phyloP scores from a whole-genome alignment of 1,140 invertebrate species.

The Solenopsis fugax region DNA sequence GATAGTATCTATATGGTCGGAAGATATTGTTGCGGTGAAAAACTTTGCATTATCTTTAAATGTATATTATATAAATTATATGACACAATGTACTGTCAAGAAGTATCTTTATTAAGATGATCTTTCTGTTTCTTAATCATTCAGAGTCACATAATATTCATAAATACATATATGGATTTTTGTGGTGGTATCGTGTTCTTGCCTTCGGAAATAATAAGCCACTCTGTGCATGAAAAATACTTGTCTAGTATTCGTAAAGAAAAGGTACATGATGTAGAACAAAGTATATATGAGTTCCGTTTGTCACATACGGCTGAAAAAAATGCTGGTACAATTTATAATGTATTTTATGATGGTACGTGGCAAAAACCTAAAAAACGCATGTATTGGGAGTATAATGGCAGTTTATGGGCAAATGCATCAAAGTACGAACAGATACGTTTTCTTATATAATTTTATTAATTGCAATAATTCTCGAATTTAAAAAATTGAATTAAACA shows the following conservation, averaged over 20 bases:
- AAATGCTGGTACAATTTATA: not conserved
- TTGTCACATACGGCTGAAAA: not conserved
- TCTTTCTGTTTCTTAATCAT: not conserved
- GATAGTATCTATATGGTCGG: slow-evolving; percentile 30
- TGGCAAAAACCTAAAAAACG: slow-evolving; percentile 12
- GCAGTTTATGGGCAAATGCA: not conserved
- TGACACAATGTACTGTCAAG: not conserved
- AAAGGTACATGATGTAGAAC: not conserved
- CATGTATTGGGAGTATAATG: not conserved
- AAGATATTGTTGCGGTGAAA: slow-evolving; percentile 7
- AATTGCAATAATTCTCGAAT: not conserved
- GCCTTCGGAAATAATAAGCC: not conserved
- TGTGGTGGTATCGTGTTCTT: not conserved
- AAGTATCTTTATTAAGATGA: not conserved
- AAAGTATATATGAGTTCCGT: not conserved
- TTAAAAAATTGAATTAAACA: not conserved
- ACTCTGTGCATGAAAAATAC: not conserved
- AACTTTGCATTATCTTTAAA: not conserved
- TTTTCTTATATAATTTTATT: slow-evolving; percentile 11
- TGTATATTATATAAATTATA: slow-evolving; percentile 18
- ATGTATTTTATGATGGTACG: slow-evolving; percentile 16
- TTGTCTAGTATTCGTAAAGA: too few relatives aligned
- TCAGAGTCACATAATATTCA: not conserved
- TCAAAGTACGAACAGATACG: slow-evolving; percentile 1
- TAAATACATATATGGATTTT: slow-evolving; percentile 28